A percentile compares a stretch with the other conserved stretches of the same genome.
These are phyloP conservation scores for Drosophila pandora DNA, from an alignment of 1,140 invertebrate genomes.

Conservation along the genomic window DNA sequence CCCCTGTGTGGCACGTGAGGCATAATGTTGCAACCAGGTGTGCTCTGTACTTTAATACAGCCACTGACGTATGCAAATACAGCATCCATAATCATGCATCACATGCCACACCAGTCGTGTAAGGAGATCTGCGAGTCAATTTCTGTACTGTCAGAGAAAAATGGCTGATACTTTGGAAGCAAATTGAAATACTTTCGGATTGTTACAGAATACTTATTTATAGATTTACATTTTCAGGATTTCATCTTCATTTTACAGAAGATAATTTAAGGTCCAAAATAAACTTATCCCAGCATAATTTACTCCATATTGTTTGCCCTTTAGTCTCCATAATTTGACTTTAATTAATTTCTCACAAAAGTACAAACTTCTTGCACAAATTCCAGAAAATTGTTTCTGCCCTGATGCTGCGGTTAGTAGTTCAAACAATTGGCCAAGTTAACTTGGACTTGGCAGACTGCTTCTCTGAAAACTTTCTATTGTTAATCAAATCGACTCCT, in stretches of 20 bases:
- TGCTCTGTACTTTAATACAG: conserved; percentile 22
- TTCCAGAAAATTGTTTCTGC: conserved; percentile 35
- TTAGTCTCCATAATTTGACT: conserved; percentile 49
- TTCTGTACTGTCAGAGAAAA: conserved; percentile 21
- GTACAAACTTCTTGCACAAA: conserved; percentile 48
- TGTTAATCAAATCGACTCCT: conserved; percentile 69
- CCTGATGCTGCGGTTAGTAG: conserved; percentile 35
- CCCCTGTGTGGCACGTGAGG: conserved; percentile 16
- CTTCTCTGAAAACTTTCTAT: conserved; percentile 52
- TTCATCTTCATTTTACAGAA: background rate
- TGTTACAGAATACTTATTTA: conserved; percentile 20
- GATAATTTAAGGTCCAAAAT: background rate
- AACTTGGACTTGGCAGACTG: conserved; percentile 45
- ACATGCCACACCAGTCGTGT: background rate
- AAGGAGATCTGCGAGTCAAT: conserved; percentile 6
- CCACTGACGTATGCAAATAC: conserved; percentile 35
- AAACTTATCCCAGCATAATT: conserved; percentile 3
- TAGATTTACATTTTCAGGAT: conserved; percentile 13
- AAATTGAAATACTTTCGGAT: conserved; percentile 38
- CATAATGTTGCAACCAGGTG: conserved; percentile 12
- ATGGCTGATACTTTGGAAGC: conserved; percentile 35
- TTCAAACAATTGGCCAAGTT: conserved; percentile 67
- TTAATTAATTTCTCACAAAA: conserved; percentile 66
- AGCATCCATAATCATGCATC: conserved; percentile 39
- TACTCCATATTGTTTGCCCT: conserved; percentile 4